Percentiles rank a stretch among this genome's conserved stretches.
These are phyloP conservation scores for Drosophila picticornis DNA, from an alignment of 2,888 invertebrate species.

Conservation along the genomic window DNA sequence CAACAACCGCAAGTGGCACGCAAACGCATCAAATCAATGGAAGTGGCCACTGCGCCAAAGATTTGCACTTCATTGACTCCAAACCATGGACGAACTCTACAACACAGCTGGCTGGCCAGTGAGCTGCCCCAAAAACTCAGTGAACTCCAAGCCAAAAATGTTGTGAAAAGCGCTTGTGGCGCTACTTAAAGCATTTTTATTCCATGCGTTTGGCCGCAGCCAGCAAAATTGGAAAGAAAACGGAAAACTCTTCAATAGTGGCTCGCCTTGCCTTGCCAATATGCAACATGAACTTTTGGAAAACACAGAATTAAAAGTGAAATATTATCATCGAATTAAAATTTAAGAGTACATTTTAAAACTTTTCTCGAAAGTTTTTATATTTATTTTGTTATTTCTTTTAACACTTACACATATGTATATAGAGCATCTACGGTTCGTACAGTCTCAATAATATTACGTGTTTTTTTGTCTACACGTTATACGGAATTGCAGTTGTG, in stretches of 20 bases:
- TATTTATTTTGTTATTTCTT: neutral
- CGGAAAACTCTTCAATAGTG: constrained; percentile 43
- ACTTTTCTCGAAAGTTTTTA: neutral
- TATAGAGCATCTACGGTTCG: neutral
- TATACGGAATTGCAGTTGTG: constrained; percentile 48
- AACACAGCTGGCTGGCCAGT: constrained; percentile 17
- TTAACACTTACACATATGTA: neutral
- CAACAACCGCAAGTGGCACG: constrained; percentile 72
- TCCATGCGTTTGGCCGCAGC: constrained; percentile 44
- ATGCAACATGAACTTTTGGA: neutral
- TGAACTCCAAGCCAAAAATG: constrained; percentile 35
- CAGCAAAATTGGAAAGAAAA: constrained; percentile 62
- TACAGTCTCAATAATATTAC: neutral
- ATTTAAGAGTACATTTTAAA: neutral
- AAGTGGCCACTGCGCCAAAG: constrained; percentile 70
- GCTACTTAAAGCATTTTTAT: constrained; percentile 64
- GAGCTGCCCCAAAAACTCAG: constrained; percentile 41
- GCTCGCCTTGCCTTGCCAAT: too few species aligned
- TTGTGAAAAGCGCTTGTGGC: constrained; percentile 34
- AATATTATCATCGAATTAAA: neutral
- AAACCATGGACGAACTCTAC: constrained; percentile 27
- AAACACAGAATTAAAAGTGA: neutral
- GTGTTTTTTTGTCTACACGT: neutral
- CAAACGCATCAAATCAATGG: constrained; percentile 80
- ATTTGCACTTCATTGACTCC: constrained; percentile 77